Percentiles rank a stretch among this genome's conserved stretches.
These are phyloP conservation scores for Neosilurus hyrtlii DNA, from an alignment of 2,797 vertebrate genomes.

Conservation along the genomic window DNA sequence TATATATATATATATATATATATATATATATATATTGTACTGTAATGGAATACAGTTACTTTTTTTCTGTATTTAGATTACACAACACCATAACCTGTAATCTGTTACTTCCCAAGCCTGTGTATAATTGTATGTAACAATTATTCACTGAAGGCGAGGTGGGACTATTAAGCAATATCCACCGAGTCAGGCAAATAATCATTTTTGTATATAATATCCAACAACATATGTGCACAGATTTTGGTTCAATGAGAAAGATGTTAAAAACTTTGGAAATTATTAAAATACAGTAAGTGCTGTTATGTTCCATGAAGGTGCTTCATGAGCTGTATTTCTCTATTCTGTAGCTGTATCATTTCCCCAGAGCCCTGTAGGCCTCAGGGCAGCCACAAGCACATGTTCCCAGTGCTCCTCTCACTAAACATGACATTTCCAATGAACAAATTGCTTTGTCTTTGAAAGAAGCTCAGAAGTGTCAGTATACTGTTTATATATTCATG, in stretches of 20 bases:
- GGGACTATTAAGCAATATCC: too few relatives aligned
- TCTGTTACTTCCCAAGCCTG: too few relatives aligned
- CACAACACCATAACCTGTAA: too few relatives aligned
- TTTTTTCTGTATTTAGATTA: too few relatives aligned
- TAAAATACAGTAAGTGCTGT: not conserved
- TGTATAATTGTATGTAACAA: too few relatives aligned
- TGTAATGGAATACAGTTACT: too few relatives aligned
- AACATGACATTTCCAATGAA: conserved; percentile 12
- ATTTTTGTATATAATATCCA: too few relatives aligned
- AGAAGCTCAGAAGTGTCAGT: not conserved
- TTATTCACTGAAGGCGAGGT: too few relatives aligned
- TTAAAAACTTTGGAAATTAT: not conserved
- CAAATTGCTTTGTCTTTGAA: not conserved
- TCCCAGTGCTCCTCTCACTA: conserved; percentile 18
- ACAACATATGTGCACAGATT: not conserved
- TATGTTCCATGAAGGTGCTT: not conserved
- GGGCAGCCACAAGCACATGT: conserved; percentile 4
- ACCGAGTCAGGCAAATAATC: too few relatives aligned
- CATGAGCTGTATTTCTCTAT: not conserved
- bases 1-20: too few relatives aligned
- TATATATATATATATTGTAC: too few relatives aligned
- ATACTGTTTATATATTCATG: not conserved
- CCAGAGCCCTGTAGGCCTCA: conserved; percentile 34
- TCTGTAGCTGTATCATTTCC: conserved; percentile 3
- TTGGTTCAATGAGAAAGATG: not conserved